phyloP scores from a whole-genome alignment of 1,140 invertebrate genomes.

The Fopius arisanus region DNA sequence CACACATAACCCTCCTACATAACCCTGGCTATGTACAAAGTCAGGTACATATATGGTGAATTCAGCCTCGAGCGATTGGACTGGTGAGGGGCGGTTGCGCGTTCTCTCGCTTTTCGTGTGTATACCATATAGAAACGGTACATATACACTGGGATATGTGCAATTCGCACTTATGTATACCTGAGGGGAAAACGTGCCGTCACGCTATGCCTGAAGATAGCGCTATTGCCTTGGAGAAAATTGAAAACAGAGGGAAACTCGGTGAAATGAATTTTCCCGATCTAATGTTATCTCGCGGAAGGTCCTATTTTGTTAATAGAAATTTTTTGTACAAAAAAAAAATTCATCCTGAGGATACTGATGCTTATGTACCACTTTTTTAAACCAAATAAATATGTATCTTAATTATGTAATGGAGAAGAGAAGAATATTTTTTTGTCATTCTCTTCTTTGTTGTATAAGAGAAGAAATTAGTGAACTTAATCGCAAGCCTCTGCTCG shows the following conservation, averaged over 20 bases:
- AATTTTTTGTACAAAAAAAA: too few species aligned
- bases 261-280: neutral
- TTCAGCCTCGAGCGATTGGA: constrained; percentile 28
- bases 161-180: constrained; percentile 30
- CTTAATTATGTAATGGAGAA: too few species aligned
- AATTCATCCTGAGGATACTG: too few species aligned
- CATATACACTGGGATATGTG: constrained; percentile 6
- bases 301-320: neutral
- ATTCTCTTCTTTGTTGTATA: neutral
- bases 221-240: constrained; percentile 22
- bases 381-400: too few species aligned
- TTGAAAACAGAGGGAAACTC: constrained; percentile 19
- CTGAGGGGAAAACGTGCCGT: constrained; percentile 24
- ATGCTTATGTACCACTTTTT: neutral
- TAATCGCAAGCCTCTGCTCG: neutral
- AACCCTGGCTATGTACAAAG: constrained; percentile 1
- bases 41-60: constrained; percentile 5
- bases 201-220: constrained; percentile 39
- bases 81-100: constrained; percentile 27
- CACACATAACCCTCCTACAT: neutral
- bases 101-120: neutral
- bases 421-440: too few species aligned
- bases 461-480: neutral
- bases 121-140: neutral
- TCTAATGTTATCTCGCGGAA: neutral